These are phyloP conservation scores for Dipodomys stephensi DNA, from an alignment of 2,113 vertebrate genomes.

Conservation along the genomic window DNA sequence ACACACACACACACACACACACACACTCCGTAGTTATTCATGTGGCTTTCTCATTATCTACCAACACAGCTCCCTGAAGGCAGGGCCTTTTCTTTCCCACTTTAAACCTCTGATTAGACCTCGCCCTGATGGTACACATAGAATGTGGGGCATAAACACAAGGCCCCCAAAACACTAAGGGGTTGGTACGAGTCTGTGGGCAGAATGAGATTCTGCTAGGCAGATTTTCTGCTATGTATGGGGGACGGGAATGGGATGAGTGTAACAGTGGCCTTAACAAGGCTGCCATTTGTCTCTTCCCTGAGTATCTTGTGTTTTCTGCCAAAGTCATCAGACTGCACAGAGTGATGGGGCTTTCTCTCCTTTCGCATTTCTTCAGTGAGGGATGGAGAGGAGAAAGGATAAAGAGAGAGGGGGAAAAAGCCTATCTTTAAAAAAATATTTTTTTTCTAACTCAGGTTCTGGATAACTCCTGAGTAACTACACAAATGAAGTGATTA, in stretches of 20 bases:
- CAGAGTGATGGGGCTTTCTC: not conserved
- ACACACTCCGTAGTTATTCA: not conserved
- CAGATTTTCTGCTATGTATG: not conserved
- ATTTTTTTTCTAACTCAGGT: not conserved
- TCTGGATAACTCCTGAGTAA: not conserved
- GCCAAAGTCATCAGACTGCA: not conserved
- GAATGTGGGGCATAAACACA: not conserved
- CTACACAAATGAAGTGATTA: conserved; percentile 54
- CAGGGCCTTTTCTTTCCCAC: not conserved
- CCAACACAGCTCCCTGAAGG: not conserved
- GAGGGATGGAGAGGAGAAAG: not conserved
- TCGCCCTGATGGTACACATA: not conserved
- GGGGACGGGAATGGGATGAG: not conserved
- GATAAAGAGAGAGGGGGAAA: not conserved
- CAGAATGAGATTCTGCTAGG: not conserved
- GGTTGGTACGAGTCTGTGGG: not conserved
- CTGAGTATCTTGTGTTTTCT: not conserved
- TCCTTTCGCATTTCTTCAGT: not conserved
- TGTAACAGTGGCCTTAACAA: not conserved
- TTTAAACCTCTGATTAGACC: not conserved
- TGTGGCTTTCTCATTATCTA: not conserved
- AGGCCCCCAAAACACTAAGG: not conserved
- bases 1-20: too few species aligned
- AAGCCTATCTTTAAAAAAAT: too few species aligned
- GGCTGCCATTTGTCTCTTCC: not conserved